Base-by-base conservation (phyloP, 2,888 invertebrate genomes). In the Coelopa pilipes region DNA sequence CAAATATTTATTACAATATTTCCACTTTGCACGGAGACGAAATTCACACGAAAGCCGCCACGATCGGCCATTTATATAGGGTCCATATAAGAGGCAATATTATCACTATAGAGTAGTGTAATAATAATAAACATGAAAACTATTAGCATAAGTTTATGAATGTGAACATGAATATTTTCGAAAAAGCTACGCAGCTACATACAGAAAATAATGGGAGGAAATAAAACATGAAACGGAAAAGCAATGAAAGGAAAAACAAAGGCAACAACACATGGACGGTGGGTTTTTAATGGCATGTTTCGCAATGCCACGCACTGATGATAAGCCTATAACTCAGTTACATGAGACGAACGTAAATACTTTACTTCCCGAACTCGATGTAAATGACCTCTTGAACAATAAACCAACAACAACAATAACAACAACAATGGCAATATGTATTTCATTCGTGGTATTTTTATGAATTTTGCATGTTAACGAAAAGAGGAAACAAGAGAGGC, bases 381-480 rank as follows among this genome's bases (percentile, higher is more conserved):
- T 55, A 68, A 68, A 68, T 55, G 55, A 68, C 55, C 68, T 53
- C 68, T 46, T 49, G 21, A 47, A 66, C 19, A 34, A 63, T 45
- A 45, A 63, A 53, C 19, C 46, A 68, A 68, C 45, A 68, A n/a
- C 24, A 68, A 50, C 21, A 68, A 67, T 11, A 67, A 3, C 13
- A 47, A 50, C 2, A 67, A 67, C 13, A 67, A 53, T 7, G n/a
- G 12, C 21, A 65, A 47, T 67, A 15, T 67, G 34, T 67, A 53
- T 34, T 67, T 67, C 49, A 50, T 67, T 67, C 53, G 24, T 21
- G 49, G 21, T 66, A 46, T 49, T 66, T 53, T 47, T 50, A 66
- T 66, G 55, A 68, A 68, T 68, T 55, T 68, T 68, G 62, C 50
- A 68, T 68, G 68, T 17, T 55, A 15, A 53, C 34, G 34, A 2